Conservation (phyloP, 2,888 invertebrate genomes). For the Encarsia formosa region DNA sequence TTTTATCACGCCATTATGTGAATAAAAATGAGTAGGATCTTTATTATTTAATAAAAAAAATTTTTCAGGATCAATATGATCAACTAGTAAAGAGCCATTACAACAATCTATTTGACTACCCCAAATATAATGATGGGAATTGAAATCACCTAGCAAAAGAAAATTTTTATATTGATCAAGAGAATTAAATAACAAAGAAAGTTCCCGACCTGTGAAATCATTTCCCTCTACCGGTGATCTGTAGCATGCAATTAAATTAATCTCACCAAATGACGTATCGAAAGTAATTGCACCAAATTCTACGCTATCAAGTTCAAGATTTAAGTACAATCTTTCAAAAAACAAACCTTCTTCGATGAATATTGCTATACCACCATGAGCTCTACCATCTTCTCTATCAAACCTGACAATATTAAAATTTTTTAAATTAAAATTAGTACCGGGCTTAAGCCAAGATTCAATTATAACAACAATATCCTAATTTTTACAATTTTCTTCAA, state of each 20-base stretch:
- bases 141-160: constrained; percentile 13
- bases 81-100: constrained; percentile 9
- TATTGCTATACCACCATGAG: constrained; percentile 10
- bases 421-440: constrained; percentile 6
- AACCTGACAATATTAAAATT: constrained; percentile 11
- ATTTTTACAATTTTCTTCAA: background rate
- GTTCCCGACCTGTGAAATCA: background rate
- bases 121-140: constrained; percentile 17
- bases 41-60: constrained; percentile 11
- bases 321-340: background rate
- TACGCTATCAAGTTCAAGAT: background rate
- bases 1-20: background rate
- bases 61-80: constrained; percentile 1
- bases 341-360: background rate
- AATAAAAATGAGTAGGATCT: constrained; percentile 10
- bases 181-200: background rate
- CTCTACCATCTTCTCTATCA: constrained; percentile 3
- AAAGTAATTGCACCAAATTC: constrained; percentile 3
- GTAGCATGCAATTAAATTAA: constrained; percentile 11
- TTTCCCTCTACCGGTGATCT: constrained; percentile 2
- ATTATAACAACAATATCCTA: constrained; percentile 1
- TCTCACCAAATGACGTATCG: constrained; percentile 2
- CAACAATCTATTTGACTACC: constrained; percentile 2
- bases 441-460: constrained; percentile 2
- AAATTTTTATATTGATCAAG: background rate